Evolutionary conservation across 2,797 vertebrate species (phyloP), one percentile per base, ranked within the genome.

Genomic region (Gouania willdenowi): DNA sequence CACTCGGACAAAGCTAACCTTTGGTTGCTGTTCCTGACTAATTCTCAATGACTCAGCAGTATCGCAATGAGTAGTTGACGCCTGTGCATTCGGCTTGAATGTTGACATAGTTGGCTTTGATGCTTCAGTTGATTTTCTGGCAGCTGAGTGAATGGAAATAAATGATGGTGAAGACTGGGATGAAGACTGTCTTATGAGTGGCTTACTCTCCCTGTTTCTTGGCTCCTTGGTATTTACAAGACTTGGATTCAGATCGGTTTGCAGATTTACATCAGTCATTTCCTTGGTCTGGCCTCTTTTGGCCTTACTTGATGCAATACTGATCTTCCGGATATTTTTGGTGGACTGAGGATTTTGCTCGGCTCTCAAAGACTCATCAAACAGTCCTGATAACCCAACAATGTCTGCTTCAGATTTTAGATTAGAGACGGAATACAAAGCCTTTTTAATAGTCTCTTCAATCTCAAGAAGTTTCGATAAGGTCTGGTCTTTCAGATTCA

Each of bases 401-500:
- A 92, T 90, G 30, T 92, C 90, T 5, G 91, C 79, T 53, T 95
- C 92, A 8, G 93, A 91, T 66, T 95, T 94, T 31, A 97, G 87
- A 64, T 83, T 93, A 2, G 94, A 98, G 29, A 97, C 92, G 0
- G 95, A 97, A 64, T 87, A 95, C 36, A 99, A 83, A 5, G 91
- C 96, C 68, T 98, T 98, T 71, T 86, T 93, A 29, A 99, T 94
- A 0, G 94, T 88, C 38, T 95, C 91, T 74, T 98, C 94, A 0
- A 98, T 98, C 36, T 95, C 93, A 61, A 92, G 69, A 25, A 98
- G 89, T 63, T 90, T 93, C n/a, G 91, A 87, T 23, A 98, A 76
- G 0, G 94, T 99, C 75, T 98, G 92, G 49, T 98, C 92, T 79
- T 96, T 98, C 68, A 99, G 83, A 61, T 81, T 70, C 27, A 90